Evolutionary conservation across 2,888 invertebrate species (phyloP).

Genomic region (Drosophila villosipedis): DNA sequence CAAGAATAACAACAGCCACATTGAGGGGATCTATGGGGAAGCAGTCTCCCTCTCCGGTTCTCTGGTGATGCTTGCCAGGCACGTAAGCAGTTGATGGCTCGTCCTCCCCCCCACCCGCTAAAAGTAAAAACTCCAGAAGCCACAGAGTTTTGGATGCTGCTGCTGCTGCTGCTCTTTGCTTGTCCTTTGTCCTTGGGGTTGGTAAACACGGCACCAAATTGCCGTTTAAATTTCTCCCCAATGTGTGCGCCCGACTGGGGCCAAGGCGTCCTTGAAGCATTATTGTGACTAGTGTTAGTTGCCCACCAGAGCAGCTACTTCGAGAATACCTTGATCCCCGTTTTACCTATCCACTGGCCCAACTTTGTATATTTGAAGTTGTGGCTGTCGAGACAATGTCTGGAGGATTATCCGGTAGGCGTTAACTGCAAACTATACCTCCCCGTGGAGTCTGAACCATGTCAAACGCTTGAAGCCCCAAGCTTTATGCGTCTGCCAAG

Average conservation of each 20-base stretch:
- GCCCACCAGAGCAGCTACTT: conserved; percentile 13
- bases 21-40: conserved; percentile 12
- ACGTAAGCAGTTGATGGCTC: conserved; percentile 73
- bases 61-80: conserved; percentile 59
- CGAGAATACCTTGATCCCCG: conserved; percentile 22
- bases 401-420: conserved; percentile 56
- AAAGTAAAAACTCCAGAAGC: conserved; percentile 59
- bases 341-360: conserved; percentile 8
- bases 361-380: conserved; percentile 71
- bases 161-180: conserved; percentile 45
- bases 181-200: conserved; percentile 73
- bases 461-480: conserved; percentile 47
- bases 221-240: conserved; percentile 80
- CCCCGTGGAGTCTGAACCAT: conserved; percentile 54
- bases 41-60: background rate
- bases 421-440: conserved; percentile 66
- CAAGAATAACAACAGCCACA: conserved; percentile 37
- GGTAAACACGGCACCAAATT: conserved; percentile 80
- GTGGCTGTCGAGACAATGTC: conserved; percentile 67
- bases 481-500: conserved; percentile 55
- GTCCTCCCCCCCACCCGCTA: background rate
- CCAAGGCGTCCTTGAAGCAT: conserved; percentile 75
- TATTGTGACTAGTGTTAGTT: conserved; percentile 72
- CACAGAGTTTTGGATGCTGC: conserved; percentile 62
- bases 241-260: conserved; percentile 49